Conservation (phyloP, 2,888 invertebrate species). For the Sepiola atlantica region DNA sequence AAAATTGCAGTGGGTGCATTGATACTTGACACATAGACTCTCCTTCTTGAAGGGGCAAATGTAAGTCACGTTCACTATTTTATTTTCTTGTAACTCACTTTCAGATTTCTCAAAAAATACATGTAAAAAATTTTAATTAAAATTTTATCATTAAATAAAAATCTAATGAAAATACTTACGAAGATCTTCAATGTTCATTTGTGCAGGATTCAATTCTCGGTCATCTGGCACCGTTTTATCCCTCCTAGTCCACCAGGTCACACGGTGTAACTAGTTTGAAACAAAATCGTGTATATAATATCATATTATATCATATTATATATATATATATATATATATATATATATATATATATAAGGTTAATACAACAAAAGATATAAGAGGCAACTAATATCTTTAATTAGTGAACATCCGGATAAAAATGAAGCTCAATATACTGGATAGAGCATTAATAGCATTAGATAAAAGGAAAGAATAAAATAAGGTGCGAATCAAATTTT, state of each 20-base stretch:
- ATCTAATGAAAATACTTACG: not conserved
- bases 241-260: not conserved
- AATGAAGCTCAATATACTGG: no score
- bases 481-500: no score
- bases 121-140: not conserved
- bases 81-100: not conserved
- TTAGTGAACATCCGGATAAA: no score
- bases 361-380: no score
- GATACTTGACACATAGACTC: not conserved
- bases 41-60: no score
- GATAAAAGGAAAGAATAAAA: no score
- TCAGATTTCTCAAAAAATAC: not conserved
- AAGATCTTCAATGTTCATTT: not conserved
- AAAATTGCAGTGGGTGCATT: not conserved
- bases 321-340: no score
- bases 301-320: no score
- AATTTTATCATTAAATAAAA: not conserved
- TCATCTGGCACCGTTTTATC: not conserved
- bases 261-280: not conserved
- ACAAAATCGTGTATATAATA: not conserved
- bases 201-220: not conserved
- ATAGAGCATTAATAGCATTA: no score
- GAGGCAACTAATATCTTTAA: no score
- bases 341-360: no score
- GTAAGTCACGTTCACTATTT: not conserved